Percentiles rank a stretch among this genome's conserved stretches.
phyloP scores from a whole-genome alignment of 2,888 invertebrate species.

The Linyphia triangularis region DNA sequence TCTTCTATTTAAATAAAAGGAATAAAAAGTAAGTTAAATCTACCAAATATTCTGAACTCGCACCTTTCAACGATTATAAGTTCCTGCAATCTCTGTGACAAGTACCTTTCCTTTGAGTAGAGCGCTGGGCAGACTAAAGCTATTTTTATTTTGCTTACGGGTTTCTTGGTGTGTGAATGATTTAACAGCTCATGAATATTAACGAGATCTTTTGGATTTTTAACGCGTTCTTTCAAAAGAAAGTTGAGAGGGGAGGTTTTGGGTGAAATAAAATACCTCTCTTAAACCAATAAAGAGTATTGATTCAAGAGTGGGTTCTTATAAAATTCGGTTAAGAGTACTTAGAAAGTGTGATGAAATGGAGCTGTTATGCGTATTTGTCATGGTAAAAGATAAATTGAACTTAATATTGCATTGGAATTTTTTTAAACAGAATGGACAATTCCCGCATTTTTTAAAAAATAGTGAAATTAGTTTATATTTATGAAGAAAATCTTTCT shows the following conservation, averaged over 20 bases:
- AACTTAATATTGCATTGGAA: no score
- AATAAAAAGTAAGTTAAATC: background rate
- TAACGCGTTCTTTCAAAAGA: background rate
- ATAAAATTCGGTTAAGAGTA: no score
- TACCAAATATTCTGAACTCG: no score
- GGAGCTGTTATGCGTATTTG: no score
- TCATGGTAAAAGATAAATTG: no score
- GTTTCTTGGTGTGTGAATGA: background rate
- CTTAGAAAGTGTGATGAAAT: no score
- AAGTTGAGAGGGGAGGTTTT: background rate
- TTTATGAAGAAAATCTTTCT: no score
- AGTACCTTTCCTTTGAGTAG: background rate
- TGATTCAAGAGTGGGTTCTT: no score
- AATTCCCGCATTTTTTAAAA: no score
- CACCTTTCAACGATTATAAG: background rate
- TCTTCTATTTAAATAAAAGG: background rate
- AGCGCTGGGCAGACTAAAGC: background rate
- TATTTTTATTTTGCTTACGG: background rate
- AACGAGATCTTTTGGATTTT: background rate
- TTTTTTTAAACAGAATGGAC: no score
- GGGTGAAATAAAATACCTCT: background rate
- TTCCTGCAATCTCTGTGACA: background rate
- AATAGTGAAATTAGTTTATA: no score
- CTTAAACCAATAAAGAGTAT: background rate
- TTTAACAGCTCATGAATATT: slow-evolving; percentile 19